Base-by-base conservation (phyloP, 2,888 invertebrate species). In the Noctua comes region DNA sequence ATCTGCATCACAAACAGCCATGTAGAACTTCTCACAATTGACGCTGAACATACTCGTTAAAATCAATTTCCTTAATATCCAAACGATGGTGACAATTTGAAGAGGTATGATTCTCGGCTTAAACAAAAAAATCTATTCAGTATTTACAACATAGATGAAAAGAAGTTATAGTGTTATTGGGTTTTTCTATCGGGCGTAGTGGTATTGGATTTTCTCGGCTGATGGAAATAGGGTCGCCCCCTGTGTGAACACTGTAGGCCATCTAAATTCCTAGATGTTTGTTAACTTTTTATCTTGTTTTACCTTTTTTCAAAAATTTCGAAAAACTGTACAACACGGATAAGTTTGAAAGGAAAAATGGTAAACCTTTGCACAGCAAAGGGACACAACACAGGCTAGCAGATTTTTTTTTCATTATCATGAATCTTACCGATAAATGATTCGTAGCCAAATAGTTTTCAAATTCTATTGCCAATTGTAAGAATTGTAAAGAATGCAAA, bases 11-110 rank as follows among this genome's bases (percentile, higher is more conserved):
- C 18, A 11, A 24, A 68, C 54, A 31, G 43, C 24, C 54, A 54
- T 40, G 24, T 74, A 74, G 18, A 74, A 74, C 68, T 74, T 54
- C 24, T 74, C 73, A 40, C 73, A 74, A 16, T 74, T 68, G 66
- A 27, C 11, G 24, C 73, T 68, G 18, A 73, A 68, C 24, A 68
- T 68, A 24, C 27, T 68, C 21, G 16, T 73, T 18, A 68, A 40
- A 54, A 54, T 54, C 10, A 68, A 21, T 27, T 68, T 68, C 36
- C 48, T 54, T 16, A 68, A 5, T 6, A 73, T 24, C 73, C 73
- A 73, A 10, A 54, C 16, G 6, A 27, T 24, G 10, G 54, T 54
- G 1, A 43, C 18, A 16, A 68, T 31, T 73, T 73, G 16, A 11
- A 73, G 27, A 8, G 68, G 73, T 27, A 68, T 68, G 24, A 73